These are phyloP conservation scores for Apus apus DNA, from an alignment of 2,113 vertebrate genomes.

Conservation along the genomic window DNA sequence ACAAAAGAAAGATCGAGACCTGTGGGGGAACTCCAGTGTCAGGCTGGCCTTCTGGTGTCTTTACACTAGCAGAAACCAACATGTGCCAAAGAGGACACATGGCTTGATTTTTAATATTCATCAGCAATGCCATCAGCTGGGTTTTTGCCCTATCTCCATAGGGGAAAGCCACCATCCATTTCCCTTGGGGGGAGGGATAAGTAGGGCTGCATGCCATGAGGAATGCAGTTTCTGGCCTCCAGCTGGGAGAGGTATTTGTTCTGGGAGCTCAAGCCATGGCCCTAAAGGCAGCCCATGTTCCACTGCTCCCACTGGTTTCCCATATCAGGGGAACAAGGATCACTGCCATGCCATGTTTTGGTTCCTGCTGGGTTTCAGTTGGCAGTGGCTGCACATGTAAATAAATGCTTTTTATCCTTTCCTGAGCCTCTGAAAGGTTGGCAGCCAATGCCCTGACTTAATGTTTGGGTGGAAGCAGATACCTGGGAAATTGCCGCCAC, in stretches of 20 bases:
- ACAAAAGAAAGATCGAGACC: neutral
- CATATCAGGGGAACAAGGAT: neutral
- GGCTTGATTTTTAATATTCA: neutral
- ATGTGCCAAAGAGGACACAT: accelerated
- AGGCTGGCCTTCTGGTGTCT: neutral
- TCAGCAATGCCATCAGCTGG: neutral
- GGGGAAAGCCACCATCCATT: neutral
- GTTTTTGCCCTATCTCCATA: neutral
- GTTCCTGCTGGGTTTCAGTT: slow-evolving; percentile 44
- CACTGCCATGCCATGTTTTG: neutral
- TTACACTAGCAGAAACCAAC: neutral
- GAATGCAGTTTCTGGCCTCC: neutral
- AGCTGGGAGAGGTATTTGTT: neutral
- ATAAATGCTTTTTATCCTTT: slow-evolving; percentile 31
- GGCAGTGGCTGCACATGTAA: neutral
- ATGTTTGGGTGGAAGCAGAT: slow-evolving; percentile 27
- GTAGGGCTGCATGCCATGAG: neutral
- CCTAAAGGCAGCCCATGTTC: neutral
- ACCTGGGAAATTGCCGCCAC: neutral
- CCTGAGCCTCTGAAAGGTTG: slow-evolving; percentile 3
- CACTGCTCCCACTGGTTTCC: neutral
- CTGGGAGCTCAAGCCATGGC: neutral
- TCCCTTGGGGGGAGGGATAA: neutral
- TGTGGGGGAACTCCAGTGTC: neutral
- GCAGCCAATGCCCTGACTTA: neutral